Conservation (phyloP, 2,113 vertebrate species). For the Cottus gobio region DNA sequence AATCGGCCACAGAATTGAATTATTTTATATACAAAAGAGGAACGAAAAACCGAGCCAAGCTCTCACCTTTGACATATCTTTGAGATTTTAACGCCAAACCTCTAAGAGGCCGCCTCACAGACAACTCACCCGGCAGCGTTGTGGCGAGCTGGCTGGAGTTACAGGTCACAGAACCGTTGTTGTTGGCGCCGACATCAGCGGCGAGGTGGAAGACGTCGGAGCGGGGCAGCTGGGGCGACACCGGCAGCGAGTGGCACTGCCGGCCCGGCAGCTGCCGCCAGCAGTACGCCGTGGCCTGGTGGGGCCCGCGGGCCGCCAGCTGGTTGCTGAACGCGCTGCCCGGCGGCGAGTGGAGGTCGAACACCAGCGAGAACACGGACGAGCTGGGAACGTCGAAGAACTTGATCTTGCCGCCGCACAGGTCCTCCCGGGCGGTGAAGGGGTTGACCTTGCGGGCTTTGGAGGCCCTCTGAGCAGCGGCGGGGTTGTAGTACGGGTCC, state of each 20-base stretch:
- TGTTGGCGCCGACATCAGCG: constrained; percentile 43
- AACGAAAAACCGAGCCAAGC: too few species aligned
- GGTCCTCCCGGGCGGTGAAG: constrained; percentile 94
- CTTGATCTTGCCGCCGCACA: constrained; percentile 96
- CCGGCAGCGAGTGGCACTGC: constrained; percentile 91
- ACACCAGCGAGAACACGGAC: constrained; percentile 95
- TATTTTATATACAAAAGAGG: too few species aligned
- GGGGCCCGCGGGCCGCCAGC: constrained; percentile 57
- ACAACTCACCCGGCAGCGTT: constrained; percentile 61
- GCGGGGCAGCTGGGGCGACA: constrained; percentile 88
- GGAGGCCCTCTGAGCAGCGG: constrained; percentile 75
- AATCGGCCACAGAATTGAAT: too few species aligned
- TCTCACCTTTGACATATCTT: too few species aligned
- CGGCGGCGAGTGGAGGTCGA: constrained; percentile 92
- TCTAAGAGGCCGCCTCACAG: too few species aligned
- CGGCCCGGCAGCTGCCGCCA: constrained; percentile 86
- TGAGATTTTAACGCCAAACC: too few species aligned
- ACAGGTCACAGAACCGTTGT: constrained; percentile 47
- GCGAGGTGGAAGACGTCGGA: constrained; percentile 80
- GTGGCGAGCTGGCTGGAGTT: constrained; percentile 74
- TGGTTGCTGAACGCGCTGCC: constrained; percentile 77
- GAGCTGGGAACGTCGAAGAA: constrained; percentile 97
- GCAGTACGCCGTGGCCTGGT: constrained; percentile 58
- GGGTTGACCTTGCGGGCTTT: constrained; percentile 91
- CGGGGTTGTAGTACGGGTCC: constrained; percentile 90